A percentile compares a stretch with the other conserved stretches of the same genome.
Evolutionary conservation across 2,113 vertebrate genomes (phyloP).

Genomic region (Loxodonta africana): DNA sequence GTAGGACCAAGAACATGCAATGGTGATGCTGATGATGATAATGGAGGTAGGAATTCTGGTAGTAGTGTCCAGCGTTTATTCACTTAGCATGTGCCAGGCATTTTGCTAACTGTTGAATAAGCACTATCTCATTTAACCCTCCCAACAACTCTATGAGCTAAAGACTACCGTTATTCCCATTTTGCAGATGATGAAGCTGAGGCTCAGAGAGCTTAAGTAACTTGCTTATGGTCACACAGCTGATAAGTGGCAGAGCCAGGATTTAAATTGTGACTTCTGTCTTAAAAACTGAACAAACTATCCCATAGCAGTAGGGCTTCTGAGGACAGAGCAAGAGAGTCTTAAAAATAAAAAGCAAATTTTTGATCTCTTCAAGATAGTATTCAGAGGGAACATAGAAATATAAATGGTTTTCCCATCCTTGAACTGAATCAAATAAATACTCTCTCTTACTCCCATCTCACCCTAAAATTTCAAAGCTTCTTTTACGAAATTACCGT

Average conservation of each 20-base stretch:
- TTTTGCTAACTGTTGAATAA: neutral
- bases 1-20: neutral
- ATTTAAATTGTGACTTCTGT: neutral
- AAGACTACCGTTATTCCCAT: neutral
- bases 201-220: neutral
- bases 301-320: neutral
- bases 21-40: neutral
- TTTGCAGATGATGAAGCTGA: neutral
- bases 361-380: neutral
- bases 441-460: neutral
- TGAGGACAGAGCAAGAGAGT: constrained; percentile 23
- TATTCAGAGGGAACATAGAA: neutral
- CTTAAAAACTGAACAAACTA: neutral
- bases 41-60: neutral
- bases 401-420: constrained; percentile 18
- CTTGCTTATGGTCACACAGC: neutral
- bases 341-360: neutral
- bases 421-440: neutral
- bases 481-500: neutral
- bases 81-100: neutral
- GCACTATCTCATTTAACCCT: neutral
- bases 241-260: neutral
- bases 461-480: constrained; percentile 43
- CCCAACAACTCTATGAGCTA: neutral
- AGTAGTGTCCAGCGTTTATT: neutral